phyloP scores from a whole-genome alignment of 2,888 invertebrate species.

The Beris chalybata region DNA sequence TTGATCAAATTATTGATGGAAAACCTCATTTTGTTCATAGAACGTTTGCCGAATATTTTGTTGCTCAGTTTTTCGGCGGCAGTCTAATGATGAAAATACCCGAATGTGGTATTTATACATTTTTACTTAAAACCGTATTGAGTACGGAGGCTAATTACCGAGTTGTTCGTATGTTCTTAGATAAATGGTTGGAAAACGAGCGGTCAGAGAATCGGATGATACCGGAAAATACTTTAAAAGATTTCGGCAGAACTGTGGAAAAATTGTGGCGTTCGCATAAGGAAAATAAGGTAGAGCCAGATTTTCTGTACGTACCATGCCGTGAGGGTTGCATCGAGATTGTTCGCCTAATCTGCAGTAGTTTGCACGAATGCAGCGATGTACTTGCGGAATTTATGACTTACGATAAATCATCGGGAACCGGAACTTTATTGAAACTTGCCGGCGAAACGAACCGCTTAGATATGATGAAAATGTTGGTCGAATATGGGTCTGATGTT shows the following conservation, averaged over 20 bases:
- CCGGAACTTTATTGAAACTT: background rate
- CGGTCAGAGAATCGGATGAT: background rate
- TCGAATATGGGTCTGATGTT: background rate
- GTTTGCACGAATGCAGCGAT: background rate
- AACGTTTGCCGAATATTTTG: conserved; percentile 24
- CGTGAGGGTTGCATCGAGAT: background rate
- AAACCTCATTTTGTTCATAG: conserved; percentile 24
- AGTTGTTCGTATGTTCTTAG: conserved; percentile 3
- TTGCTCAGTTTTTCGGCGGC: background rate
- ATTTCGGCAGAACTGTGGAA: background rate
- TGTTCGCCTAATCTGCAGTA: background rate
- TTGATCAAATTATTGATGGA: conserved; percentile 8
- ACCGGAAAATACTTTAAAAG: background rate
- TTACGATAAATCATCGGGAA: background rate
- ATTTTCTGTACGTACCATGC: conserved; percentile 9
- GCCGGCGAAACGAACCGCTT: background rate
- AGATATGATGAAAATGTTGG: conserved; percentile 2
- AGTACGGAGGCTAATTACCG: too few relatives aligned
- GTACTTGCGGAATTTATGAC: background rate
- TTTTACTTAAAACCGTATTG: background rate
- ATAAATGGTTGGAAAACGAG: conserved; percentile 16
- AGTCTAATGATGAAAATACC: background rate
- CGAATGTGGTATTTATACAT: background rate
- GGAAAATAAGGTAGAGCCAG: background rate
- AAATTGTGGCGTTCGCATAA: background rate